Evolutionary conservation across 1,140 invertebrate genomes (phyloP).

Genomic region (Littorina saxatilis): DNA sequence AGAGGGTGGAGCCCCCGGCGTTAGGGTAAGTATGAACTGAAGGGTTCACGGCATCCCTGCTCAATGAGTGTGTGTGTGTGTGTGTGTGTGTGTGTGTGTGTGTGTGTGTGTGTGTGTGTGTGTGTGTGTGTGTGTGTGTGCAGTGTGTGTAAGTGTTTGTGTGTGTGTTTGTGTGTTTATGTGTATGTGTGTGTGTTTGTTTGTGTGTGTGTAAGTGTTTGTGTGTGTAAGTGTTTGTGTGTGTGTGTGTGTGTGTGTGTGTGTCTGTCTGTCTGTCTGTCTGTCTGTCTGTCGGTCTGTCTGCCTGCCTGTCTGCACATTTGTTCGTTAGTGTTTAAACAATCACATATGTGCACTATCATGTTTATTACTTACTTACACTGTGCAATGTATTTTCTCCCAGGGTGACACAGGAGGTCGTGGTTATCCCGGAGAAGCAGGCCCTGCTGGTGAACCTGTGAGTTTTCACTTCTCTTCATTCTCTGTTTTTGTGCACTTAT

Average conservation of each 20-base stretch:
- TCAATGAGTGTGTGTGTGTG: no score
- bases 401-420: constrained; percentile 55
- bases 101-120: no score
- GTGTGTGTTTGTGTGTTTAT: neutral
- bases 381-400: constrained; percentile 17
- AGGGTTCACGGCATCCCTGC: neutral
- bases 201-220: no score
- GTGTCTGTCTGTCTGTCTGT: neutral
- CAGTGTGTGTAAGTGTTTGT: no score
- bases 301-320: neutral
- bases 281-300: neutral
- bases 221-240: no score
- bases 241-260: no score
- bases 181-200: no score
- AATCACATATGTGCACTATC: neutral
- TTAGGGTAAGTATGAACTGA: constrained; percentile 27
- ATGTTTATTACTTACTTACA: neutral
- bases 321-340: no score
- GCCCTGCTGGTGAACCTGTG: constrained; percentile 51
- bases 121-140: no score
- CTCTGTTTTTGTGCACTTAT: neutral
- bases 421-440: constrained; percentile 55
- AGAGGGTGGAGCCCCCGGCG: constrained; percentile 52
- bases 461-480: constrained; percentile 24
- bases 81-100: no score